Percentiles rank a stretch among this genome's conserved stretches.
These are phyloP conservation scores for Microctonus hyperodae DNA, from an alignment of 2,888 invertebrate species.

Conservation along the genomic window DNA sequence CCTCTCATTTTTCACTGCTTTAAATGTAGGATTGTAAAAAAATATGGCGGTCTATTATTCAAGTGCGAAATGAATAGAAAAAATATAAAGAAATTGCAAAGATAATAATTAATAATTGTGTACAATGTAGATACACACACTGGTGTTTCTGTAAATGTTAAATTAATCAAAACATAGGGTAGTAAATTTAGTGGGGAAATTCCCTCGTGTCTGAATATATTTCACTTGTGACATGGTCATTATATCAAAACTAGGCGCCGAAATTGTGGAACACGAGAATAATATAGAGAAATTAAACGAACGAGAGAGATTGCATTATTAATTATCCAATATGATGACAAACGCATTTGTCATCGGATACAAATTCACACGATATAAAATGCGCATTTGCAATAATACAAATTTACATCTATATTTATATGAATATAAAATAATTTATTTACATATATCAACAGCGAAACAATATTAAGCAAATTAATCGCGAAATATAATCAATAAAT, in stretches of 20 bases:
- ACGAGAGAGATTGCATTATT: neutral
- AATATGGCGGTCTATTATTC: too few species aligned
- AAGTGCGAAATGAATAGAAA: too few species aligned
- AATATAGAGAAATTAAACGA: neutral
- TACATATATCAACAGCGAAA: too few species aligned
- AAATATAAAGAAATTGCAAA: too few species aligned
- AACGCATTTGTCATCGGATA: neutral
- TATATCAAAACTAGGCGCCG: conserved; percentile 17
- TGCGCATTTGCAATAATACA: neutral
- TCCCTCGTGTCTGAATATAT: neutral
- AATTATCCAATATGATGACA: conserved; percentile 15
- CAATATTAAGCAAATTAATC: too few species aligned
- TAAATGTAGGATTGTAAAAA: too few species aligned
- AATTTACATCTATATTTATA: too few species aligned
- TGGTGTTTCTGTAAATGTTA: neutral
- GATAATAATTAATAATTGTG: neutral
- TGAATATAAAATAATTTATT: too few species aligned
- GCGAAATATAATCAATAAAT: too few species aligned
- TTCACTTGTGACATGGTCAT: conserved; percentile 5
- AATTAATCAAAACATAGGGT: neutral
- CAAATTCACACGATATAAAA: neutral
- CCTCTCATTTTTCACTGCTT: too few species aligned
- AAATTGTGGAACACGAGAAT: conserved; percentile 19
- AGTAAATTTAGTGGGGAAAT: neutral
- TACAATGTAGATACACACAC: neutral